These are phyloP conservation scores for Cynaeus angustus DNA, from an alignment of 2,888 invertebrate species.

Conservation along the genomic window DNA sequence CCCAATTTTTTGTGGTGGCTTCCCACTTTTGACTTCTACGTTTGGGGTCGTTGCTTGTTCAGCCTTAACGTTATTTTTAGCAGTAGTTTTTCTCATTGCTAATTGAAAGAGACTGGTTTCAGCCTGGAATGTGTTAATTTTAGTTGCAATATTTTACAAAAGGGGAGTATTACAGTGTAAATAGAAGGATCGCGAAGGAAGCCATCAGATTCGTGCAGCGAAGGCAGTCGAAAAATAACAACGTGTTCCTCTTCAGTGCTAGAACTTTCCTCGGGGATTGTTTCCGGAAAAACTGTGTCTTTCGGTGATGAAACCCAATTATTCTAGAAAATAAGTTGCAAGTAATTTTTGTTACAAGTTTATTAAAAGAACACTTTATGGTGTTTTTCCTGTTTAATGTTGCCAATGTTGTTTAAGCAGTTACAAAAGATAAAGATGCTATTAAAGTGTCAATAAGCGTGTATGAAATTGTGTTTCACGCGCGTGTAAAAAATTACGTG, in stretches of 20 bases:
- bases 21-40: constrained; percentile 68
- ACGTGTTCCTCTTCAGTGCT: constrained; percentile 95
- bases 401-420: too few species aligned
- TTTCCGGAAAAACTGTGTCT: constrained; percentile 92
- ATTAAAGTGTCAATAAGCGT: too few species aligned
- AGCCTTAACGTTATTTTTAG: constrained; percentile 71
- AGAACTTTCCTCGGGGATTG: constrained; percentile 94
- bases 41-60: constrained; percentile 72
- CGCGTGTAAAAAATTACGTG: too few species aligned
- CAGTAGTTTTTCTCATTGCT: constrained; percentile 73
- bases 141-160: not conserved
- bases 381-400: too few species aligned
- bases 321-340: constrained; percentile 72
- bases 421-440: too few species aligned
- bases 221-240: constrained; percentile 89
- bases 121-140: too few species aligned
- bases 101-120: constrained; percentile 87
- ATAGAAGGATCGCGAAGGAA: constrained; percentile 85
- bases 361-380: too few species aligned
- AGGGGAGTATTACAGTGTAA: constrained; percentile 88
- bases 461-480: too few species aligned
- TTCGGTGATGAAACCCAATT: constrained; percentile 90
- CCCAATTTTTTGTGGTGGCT: constrained; percentile 77
- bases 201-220: constrained; percentile 81
- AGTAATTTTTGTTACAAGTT: too few species aligned